These are phyloP conservation scores for Turritopsis dohrnii DNA, from an alignment of 30 jellyfish, hydroid and myxozoan genomes.

Conservation along the genomic window DNA sequence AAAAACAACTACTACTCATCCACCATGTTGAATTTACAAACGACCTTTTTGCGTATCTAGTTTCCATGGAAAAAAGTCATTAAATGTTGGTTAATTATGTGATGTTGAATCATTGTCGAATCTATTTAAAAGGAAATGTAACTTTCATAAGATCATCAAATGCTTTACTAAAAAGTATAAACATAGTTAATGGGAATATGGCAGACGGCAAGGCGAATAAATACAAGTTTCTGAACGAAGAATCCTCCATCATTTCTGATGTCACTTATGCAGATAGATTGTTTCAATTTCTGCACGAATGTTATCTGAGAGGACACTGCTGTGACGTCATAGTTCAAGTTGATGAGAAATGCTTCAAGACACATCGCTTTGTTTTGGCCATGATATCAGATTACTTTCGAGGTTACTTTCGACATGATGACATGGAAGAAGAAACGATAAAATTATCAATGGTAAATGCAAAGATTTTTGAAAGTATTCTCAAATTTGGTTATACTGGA, in stretches of 20 bases:
- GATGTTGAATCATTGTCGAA: no score
- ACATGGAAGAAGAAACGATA: background rate
- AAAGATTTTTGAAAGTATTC: slow-evolving; percentile 4
- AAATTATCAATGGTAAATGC: background rate
- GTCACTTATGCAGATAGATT: slow-evolving; percentile 1
- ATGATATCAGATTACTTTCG: slow-evolving; percentile 34
- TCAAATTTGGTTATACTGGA: slow-evolving; percentile 14
- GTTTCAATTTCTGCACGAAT: slow-evolving; percentile 3
- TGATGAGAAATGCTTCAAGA: slow-evolving; percentile 5
- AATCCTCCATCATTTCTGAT: background rate
- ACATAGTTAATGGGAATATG: background rate
- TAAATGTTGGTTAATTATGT: no score
- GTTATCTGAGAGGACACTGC: background rate
- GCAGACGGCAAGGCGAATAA: background rate
- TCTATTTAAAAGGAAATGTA: no score
- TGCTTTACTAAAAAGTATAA: background rate
- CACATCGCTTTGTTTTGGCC: slow-evolving; percentile 29
- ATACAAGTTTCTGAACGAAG: background rate
- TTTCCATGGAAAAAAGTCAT: no score
- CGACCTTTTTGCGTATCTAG: no score
- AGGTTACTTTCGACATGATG: slow-evolving; percentile 20
- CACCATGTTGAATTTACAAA: no score
- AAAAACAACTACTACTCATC: no score
- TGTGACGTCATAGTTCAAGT: slow-evolving; percentile 11
- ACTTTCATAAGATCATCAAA: no score